Base-by-base conservation (phyloP, 2,797 vertebrate genomes). In the Tauraco hartlaubi region DNA sequence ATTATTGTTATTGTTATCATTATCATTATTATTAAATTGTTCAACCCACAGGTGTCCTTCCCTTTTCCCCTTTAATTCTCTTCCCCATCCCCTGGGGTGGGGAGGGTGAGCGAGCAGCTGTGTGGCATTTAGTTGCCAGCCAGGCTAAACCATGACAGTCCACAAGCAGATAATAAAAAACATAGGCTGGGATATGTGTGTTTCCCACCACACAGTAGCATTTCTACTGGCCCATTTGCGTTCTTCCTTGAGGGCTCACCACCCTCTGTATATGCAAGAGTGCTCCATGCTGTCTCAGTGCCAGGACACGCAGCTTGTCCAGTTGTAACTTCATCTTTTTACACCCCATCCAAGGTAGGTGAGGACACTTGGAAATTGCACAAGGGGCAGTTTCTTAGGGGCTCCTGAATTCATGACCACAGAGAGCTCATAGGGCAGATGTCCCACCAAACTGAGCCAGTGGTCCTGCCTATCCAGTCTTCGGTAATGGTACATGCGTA, bases 401-500 rank as follows among this genome's bases (percentile, higher is more conserved):
- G 16, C 13, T 88, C 31, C 41, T 33, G 31, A 66, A 56, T 58
- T 46, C 15, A 18, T n/a, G 29, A 75, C 26, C 28, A 19, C 18
- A 16, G 59, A 43, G 10, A 16, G 6, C 5, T 68, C 15, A 14
- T 4, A 37, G 23, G 28, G 33, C 12, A n/a, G 11, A 6, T 18
- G 51, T 80, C 58, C 33, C 33, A 37, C 41, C 12, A 51, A 49
- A 28, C 28, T n/a, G 62, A 58, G 25, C 21, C 28, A 13, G 21
- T 35, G 39, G 15, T 59, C 46, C 87, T 91, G 73, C 29, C n/a
- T 17, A 26, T 9, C 9, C 29, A 4, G 29, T 39, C n/a, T 41
- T 11, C 5, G 2, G 2, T 43, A 58, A 51, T 2, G 13, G 63
- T 52, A 22, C 3, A 0, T 18, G 29, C 26, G 25, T n/a, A 54